These are phyloP conservation scores for Argentina silus DNA, from an alignment of 2,797 vertebrate genomes.

Conservation along the genomic window DNA sequence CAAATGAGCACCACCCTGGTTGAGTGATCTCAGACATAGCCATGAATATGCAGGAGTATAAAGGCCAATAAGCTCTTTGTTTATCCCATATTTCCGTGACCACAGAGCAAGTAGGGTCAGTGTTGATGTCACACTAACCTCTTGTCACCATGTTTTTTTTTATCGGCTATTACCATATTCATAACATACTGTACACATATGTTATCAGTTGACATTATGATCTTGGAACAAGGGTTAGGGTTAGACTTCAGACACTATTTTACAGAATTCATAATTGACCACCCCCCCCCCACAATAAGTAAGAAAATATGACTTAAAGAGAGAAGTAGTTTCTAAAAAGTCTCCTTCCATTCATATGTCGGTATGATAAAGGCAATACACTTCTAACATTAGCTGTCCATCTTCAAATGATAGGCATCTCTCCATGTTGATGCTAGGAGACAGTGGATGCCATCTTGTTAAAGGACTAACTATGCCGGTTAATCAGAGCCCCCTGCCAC, in stretches of 20 bases:
- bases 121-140: slow-evolving; percentile 42
- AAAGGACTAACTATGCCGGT: slow-evolving; percentile 39
- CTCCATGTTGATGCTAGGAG: slow-evolving; percentile 32
- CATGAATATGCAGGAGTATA: slow-evolving; percentile 63
- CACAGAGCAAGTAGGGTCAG: slow-evolving; percentile 49
- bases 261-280: slow-evolving; percentile 20
- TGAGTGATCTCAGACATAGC: slow-evolving; percentile 65
- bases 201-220: slow-evolving; percentile 34
- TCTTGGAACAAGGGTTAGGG: not conserved
- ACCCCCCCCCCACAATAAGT: slow-evolving; percentile 15
- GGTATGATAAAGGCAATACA: slow-evolving; percentile 38
- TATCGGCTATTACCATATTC: slow-evolving; percentile 14
- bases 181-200: slow-evolving; percentile 3
- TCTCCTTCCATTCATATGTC: slow-evolving; percentile 21
- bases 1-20: slow-evolving; percentile 66
- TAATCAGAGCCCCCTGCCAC: slow-evolving; percentile 31
- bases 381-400: slow-evolving; percentile 42
- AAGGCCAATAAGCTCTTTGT: slow-evolving; percentile 62
- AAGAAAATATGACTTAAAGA: slow-evolving; percentile 31
- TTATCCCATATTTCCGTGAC: slow-evolving; percentile 58
- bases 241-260: slow-evolving; percentile 17
- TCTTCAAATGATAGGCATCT: slow-evolving; percentile 47
- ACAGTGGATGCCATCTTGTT: slow-evolving; percentile 33
- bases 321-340: slow-evolving; percentile 13
- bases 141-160: slow-evolving; percentile 18